Conservation (phyloP, 2,888 invertebrate genomes). For the Drosophila maculinotata region DNA sequence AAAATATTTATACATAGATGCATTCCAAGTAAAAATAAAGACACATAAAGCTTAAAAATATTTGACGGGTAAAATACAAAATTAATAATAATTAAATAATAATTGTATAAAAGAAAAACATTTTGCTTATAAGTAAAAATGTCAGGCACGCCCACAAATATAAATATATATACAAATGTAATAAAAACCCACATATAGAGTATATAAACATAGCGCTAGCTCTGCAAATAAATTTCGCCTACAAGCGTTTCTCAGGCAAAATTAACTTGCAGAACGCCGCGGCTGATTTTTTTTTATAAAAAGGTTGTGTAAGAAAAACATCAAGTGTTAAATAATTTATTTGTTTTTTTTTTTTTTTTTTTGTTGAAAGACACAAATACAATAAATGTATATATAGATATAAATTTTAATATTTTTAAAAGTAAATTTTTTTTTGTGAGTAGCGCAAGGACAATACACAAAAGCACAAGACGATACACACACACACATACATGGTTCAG, state of each 20-base stretch:
- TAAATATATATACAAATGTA: conserved; percentile 18
- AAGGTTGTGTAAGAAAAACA: conserved; percentile 71
- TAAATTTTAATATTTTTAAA: conserved; percentile 40
- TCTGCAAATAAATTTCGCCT: conserved; percentile 15
- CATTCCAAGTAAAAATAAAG: conserved; percentile 56
- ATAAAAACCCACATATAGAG: conserved; percentile 42
- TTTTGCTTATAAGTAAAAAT: conserved; percentile 33
- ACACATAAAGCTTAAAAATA: conserved; percentile 50
- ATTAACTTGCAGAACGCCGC: conserved; percentile 10
- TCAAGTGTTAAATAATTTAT: conserved; percentile 76
- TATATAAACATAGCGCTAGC: conserved; percentile 27
- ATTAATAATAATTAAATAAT: conserved; percentile 12
- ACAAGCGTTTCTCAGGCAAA: conserved; percentile 7
- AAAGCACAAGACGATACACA: conserved; percentile 43
- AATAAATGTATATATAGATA: conserved; percentile 55
- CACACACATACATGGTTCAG: conserved; percentile 37
- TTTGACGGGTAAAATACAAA: conserved; percentile 61
- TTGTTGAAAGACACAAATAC: conserved; percentile 59
- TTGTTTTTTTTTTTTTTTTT: conserved; percentile 60
- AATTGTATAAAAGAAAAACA: conserved; percentile 8
- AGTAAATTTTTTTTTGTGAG: conserved; percentile 43
- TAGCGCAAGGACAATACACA: conserved; percentile 69
- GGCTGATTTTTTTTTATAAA: conserved; percentile 9
- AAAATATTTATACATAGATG: conserved; percentile 42
- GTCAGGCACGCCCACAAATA: conserved; percentile 57